Conservation (phyloP, 2,888 invertebrate genomes). For the Drosophila sordidapex region DNA sequence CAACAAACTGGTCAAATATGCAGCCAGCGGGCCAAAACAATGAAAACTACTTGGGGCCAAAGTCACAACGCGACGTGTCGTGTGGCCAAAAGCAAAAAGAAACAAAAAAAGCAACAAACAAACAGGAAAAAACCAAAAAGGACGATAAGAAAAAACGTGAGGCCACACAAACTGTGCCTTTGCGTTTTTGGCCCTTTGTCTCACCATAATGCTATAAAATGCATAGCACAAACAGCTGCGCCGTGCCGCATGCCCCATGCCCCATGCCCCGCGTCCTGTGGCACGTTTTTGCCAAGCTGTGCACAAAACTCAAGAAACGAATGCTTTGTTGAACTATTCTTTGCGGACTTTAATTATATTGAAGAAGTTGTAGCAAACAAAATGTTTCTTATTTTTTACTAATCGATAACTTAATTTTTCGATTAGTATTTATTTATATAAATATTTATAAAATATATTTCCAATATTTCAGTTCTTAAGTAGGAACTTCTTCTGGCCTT, state of each 20-base stretch:
- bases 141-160: conserved; percentile 13
- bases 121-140: not conserved
- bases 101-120: not conserved
- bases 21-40: conserved; percentile 61
- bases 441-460: not conserved
- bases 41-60: conserved; percentile 77
- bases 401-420: not conserved
- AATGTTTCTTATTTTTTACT: not conserved
- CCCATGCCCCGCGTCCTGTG: conserved; percentile 4
- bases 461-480: not conserved
- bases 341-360: conserved; percentile 13
- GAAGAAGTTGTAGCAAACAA: not conserved
- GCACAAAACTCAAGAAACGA: not conserved
- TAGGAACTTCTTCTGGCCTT: not conserved
- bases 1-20: conserved; percentile 32
- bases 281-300: conserved; percentile 32
- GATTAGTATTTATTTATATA: not conserved
- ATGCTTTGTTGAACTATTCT: conserved; percentile 47
- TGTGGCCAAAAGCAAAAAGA: not conserved
- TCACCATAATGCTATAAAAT: conserved; percentile 64
- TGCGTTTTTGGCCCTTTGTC: conserved; percentile 31
- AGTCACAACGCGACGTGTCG: conserved; percentile 61
- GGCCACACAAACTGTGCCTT: conserved; percentile 21
- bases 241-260: conserved; percentile 2
- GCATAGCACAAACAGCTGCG: conserved; percentile 53